Evolutionary conservation across 2,797 vertebrate species (phyloP), one percentile per base, ranked within the genome.

Genomic region (Sebastes iracundus): DNA sequence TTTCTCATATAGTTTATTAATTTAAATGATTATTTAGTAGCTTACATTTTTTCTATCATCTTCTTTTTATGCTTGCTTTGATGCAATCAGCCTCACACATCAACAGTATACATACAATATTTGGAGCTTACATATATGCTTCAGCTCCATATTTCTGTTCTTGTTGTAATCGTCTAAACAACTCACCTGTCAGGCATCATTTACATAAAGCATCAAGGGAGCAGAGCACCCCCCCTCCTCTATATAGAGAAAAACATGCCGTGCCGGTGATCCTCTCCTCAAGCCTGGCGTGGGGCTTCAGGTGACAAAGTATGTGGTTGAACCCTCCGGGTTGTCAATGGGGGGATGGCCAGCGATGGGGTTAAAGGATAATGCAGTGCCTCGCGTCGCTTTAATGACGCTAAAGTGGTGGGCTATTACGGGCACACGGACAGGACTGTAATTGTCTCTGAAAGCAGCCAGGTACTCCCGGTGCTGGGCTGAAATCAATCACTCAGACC

Each of bases 401-500:
- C 94, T 96, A 95, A 95, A 95, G 95, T 96, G 95, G 94, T 95
- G 93, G 95, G 91, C 89, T 95, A 95, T 96, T 96, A 95, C 92
- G 91, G 95, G 91, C 95, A 95, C 94, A 96, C 86, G 89, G 93
- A 96, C 94, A 95, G 94, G 92, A 93, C 94, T 94, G 86, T 96
- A 97, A 97, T 96, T 97, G 96, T 96, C 96, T 96, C 95, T 97
- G 96, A 97, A 96, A 97, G 96, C 96, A 97, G 93, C 95, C 96
- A 97, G 96, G 95, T 96, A 95, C 93, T 96, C 94, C 93, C 92
- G 93, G 92, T 92, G 94, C 96, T 93, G 94, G 96, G 93, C 95
- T 96, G 95, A 96, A 97, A 97, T 97, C 96, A 96, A 96, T 97
- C 96, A 97, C 94, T 96, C 94, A 95, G 92, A 93, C 90, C 91